Base-by-base conservation (phyloP, 1,140 invertebrate genomes). In the Lerema accius region DNA sequence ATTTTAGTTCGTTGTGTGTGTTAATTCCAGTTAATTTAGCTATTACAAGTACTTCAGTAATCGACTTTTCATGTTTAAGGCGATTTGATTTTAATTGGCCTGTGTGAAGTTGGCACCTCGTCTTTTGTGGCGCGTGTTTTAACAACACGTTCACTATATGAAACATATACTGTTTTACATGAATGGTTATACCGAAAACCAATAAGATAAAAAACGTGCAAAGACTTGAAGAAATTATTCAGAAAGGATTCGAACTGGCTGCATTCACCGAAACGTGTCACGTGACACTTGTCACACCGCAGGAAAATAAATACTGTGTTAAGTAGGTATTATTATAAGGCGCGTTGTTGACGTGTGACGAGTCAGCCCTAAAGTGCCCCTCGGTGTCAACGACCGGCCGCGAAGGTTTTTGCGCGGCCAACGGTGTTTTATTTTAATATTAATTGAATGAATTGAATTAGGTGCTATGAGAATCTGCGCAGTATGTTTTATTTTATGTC, bases 301-400 rank as follows among this genome's bases (percentile, higher is more conserved):
- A 65, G 59, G 63, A 73, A 80, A 74, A 80, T 74, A 80, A 80
- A 81, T 73, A 78, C 69, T 76, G 64, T 40, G 67, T 63, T 69
- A 71, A 69, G 73, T 80, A 71, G 66, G 71, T 68, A 73, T 75
- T 82, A 78, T 82, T 76, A 76, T 76, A 75, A 79, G 71, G 70
- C 76, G 67, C 74, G 67, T 66, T 80, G 73, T 78, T 76, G 80
- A 64, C 77, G 78, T 86, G 76, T 86, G 82, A 86, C 80, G 83
- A 82, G 83, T 73, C 77, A 86, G 81, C 86, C 85, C 85, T 89
- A 88, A 86, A 85, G 85, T 86, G 84, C 84, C 84, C 82, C 86
- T 79, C 73, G 73, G 78, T 78, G 86, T 88, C 86, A 82, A 80
- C 74, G 86, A 86, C 86, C 86, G 82, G 67, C 77, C 74, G 79